Conservation (phyloP, 1,140 invertebrate species). For the Marisa cornuarietis region DNA sequence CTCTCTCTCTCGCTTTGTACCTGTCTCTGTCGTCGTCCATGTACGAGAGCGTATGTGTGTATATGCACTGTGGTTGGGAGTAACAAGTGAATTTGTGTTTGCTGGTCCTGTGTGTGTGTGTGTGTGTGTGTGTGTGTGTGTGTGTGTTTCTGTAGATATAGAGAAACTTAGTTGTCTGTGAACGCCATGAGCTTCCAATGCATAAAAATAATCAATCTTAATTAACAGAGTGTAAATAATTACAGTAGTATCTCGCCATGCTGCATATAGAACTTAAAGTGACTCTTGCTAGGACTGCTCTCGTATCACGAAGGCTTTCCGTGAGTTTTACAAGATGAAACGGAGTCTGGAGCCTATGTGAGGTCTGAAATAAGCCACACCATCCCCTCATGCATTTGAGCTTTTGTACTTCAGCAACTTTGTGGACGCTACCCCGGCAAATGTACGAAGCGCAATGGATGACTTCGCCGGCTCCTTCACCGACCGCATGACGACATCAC, state of each 20-base stretch:
- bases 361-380: too few species aligned
- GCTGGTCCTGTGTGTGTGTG: not conserved
- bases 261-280: too few species aligned
- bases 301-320: too few species aligned
- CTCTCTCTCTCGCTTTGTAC: not conserved
- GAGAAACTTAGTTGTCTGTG: too few species aligned
- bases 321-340: too few species aligned
- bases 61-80: not conserved
- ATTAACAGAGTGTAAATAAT: too few species aligned
- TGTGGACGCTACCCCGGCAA: conserved; percentile 2
- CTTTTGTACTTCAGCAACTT: not conserved
- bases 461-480: conserved; percentile 10
- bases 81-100: not conserved
- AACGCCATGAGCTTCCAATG: too few species aligned
- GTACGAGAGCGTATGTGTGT: not conserved
- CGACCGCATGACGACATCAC: conserved; percentile 23
- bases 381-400: not conserved
- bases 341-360: too few species aligned
- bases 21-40: not conserved
- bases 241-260: too few species aligned
- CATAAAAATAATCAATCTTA: too few species aligned
- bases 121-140: not conserved
- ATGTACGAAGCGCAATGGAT: conserved; percentile 43
- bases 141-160: too few species aligned
- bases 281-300: too few species aligned